Evolutionary conservation across 1,140 invertebrate genomes (phyloP).

Genomic region (Pogonomyrmex californicus): DNA sequence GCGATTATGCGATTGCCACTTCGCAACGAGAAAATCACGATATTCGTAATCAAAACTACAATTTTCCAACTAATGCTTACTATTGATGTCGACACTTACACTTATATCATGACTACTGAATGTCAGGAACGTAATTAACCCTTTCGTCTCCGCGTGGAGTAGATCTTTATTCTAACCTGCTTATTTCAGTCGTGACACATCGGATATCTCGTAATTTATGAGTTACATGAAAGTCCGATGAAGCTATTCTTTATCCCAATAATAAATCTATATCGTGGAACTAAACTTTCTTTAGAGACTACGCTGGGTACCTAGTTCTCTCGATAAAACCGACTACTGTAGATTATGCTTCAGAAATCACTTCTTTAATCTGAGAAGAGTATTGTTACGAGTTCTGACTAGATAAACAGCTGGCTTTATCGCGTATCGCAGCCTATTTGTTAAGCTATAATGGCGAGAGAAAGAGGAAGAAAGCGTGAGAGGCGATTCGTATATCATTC

Average conservation of each 20-base stretch:
- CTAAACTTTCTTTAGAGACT: constrained; percentile 12
- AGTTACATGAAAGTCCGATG: constrained; percentile 1
- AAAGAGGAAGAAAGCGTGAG: constrained; percentile 46
- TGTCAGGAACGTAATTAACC: constrained; percentile 28
- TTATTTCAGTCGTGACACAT: constrained; percentile 1
- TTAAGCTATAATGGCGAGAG: constrained; percentile 27
- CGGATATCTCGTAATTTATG: constrained; percentile 5
- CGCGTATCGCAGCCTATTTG: constrained; percentile 54
- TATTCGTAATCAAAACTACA: constrained; percentile 4
- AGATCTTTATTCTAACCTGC: not conserved
- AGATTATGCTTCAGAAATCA: constrained; percentile 24
- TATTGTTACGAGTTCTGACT: constrained; percentile 46
- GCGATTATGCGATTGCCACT: constrained; percentile 5
- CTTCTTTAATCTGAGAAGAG: constrained; percentile 40
- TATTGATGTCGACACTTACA: not conserved
- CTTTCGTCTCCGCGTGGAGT: not conserved
- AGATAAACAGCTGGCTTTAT: constrained; percentile 55
- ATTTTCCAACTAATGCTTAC: constrained; percentile 9
- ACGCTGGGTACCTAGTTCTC: not conserved
- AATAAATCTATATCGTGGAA: not conserved
- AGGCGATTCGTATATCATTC: constrained; percentile 43
- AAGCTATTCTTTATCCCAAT: constrained; percentile 7
- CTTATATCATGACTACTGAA: not conserved
- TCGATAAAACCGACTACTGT: constrained; percentile 30
- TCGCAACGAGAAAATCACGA: not conserved